phyloP scores from a whole-genome alignment of 2,888 invertebrate species.

The Ecdyonurus torrentis region DNA sequence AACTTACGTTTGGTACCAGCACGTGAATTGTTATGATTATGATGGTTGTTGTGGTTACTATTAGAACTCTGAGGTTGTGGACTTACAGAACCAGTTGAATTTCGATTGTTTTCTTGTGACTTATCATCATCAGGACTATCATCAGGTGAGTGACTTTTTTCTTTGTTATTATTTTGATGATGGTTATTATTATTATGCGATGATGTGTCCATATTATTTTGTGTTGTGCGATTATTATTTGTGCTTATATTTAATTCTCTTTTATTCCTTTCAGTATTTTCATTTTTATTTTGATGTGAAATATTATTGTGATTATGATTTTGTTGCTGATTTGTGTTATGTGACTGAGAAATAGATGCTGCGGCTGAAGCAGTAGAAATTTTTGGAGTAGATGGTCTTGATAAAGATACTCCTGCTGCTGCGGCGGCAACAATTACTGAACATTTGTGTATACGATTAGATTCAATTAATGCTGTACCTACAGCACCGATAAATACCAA shows the following conservation, averaged over 20 bases:
- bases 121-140: neutral
- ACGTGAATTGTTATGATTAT: too few relatives aligned
- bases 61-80: neutral
- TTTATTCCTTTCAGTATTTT: too few relatives aligned
- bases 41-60: too few relatives aligned
- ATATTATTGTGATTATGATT: neutral
- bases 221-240: neutral
- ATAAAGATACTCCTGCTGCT: neutral
- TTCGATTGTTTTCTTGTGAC: neutral
- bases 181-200: too few relatives aligned
- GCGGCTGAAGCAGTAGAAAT: too few relatives aligned
- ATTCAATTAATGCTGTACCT: conserved; percentile 51
- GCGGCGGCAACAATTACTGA: neutral
- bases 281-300: neutral
- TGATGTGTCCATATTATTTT: too few relatives aligned
- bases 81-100: neutral
- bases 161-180: too few relatives aligned
- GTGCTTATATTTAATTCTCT: neutral
- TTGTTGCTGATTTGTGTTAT: neutral
- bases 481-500: conserved; percentile 45
- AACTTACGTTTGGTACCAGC: neutral
- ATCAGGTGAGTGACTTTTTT: neutral
- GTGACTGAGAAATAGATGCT: neutral
- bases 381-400: neutral
- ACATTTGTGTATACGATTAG: conserved; percentile 42